These are phyloP conservation scores for Falco peregrinus DNA, from an alignment of 2,797 vertebrate species.

Conservation along the genomic window DNA sequence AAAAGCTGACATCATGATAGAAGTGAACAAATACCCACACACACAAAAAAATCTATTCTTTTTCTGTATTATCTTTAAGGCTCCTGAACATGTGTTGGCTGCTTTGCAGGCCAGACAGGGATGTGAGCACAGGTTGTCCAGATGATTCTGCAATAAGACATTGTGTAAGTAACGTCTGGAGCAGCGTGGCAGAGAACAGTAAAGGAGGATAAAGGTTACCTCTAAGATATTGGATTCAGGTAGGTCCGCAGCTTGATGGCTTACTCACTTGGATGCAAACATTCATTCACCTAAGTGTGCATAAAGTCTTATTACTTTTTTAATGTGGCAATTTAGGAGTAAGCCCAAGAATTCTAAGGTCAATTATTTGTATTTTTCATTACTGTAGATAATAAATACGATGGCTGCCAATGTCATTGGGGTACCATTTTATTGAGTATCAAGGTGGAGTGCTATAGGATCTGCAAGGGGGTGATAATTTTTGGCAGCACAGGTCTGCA, in stretches of 20 bases:
- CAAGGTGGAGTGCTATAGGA: not conserved
- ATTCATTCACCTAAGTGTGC: not conserved
- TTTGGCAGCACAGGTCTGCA: constrained; percentile 26
- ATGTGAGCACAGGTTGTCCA: not conserved
- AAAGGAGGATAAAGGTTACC: not conserved
- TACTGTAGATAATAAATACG: constrained; percentile 23
- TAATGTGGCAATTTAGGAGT: not conserved
- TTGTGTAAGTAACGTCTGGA: not conserved
- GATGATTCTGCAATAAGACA: not conserved
- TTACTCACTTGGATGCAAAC: not conserved
- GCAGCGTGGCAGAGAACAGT: not conserved
- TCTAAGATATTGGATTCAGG: not conserved
- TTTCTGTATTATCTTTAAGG: not conserved
- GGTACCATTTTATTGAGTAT: not conserved
- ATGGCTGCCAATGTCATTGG: not conserved
- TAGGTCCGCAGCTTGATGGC: not conserved
- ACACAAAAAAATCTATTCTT: not conserved
- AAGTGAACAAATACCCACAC: not conserved
- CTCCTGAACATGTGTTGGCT: not conserved
- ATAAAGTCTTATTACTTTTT: constrained; percentile 20
- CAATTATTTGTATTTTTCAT: constrained; percentile 42
- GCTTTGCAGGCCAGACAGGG: not conserved
- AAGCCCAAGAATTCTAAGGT: not conserved
- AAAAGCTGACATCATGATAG: not conserved
- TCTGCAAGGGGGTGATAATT: constrained; percentile 9